phyloP scores from a whole-genome alignment of 92 coral and sea anemone genomes.

The Parazoanthus swiftii region DNA sequence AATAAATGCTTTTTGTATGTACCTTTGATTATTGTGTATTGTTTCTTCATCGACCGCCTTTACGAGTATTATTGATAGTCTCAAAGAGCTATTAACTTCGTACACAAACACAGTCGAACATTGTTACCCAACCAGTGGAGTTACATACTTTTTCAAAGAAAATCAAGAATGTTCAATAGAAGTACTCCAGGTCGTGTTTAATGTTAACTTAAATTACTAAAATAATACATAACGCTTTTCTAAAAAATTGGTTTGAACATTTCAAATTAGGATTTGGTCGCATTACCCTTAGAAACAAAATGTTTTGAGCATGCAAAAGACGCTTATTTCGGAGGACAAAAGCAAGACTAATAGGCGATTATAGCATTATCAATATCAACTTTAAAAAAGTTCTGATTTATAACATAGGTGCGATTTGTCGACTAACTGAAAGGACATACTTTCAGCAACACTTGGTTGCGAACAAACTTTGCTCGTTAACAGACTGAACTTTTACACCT shows the following conservation, averaged over 20 bases:
- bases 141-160: background rate
- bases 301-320: background rate
- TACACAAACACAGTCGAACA: background rate
- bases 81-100: slow-evolving; percentile 16
- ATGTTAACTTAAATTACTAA: no score
- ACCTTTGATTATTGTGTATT: background rate
- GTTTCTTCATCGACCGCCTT: background rate
- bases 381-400: background rate
- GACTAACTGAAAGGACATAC: slow-evolving; percentile 13
- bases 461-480: slow-evolving; percentile 2
- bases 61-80: background rate
- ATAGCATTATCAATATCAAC: background rate
- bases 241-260: background rate
- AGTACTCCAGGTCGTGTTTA: background rate
- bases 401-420: background rate
- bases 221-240: background rate
- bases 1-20: slow-evolving; percentile 27
- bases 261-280: background rate
- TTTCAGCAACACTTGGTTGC: background rate
- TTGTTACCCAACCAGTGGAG: background rate
- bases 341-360: background rate
- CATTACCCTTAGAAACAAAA: background rate
- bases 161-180: background rate
- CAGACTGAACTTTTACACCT: background rate
- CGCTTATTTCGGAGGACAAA: background rate